These are phyloP conservation scores for Dolichopus griseipennis DNA, from an alignment of 2,888 invertebrate genomes.

Conservation along the genomic window DNA sequence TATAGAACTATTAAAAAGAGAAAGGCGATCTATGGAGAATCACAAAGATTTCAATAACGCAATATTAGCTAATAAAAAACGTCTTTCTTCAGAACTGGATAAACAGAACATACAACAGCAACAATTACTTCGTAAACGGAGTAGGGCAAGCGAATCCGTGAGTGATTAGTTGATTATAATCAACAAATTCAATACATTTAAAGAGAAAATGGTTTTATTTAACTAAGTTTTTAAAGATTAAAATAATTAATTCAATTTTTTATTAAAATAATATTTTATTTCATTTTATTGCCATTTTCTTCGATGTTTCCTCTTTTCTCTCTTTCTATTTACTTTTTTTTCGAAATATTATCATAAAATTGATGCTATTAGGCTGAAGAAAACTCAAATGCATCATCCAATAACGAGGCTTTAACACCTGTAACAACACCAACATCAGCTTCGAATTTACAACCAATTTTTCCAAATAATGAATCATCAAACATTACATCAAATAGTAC, in stretches of 20 bases:
- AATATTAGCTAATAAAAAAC: slow-evolving; percentile 37
- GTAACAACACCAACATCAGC: slow-evolving; percentile 33
- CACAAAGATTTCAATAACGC: slow-evolving; percentile 39
- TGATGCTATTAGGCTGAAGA: slow-evolving; percentile 28
- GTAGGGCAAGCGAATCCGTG: slow-evolving; percentile 40
- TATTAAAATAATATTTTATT: slow-evolving; percentile 9
- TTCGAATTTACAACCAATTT: slow-evolving; percentile 24
- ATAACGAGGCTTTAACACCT: slow-evolving; percentile 30
- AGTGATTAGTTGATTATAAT: slow-evolving; percentile 17
- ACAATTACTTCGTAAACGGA: slow-evolving; percentile 20
- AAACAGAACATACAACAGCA: slow-evolving; percentile 25
- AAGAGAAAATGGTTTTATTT: not conserved
- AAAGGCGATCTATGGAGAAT: slow-evolving; percentile 54
- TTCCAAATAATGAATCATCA: slow-evolving; percentile 14
- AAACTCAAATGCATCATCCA: slow-evolving; percentile 38
- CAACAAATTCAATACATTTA: not conserved
- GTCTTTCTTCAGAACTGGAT: slow-evolving; percentile 38
- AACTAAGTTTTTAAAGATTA: not conserved
- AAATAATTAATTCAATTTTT: slow-evolving; percentile 10
- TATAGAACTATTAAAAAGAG: slow-evolving; percentile 58
- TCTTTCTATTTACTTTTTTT: slow-evolving; percentile 11
- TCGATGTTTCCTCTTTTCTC: slow-evolving; percentile 3
- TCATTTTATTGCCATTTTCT: slow-evolving; percentile 16
- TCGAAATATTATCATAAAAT: slow-evolving; percentile 10
- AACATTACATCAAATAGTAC: slow-evolving; percentile 18